These are phyloP conservation scores for Parelbella ahira DNA, from an alignment of 2,888 invertebrate genomes.

Conservation along the genomic window DNA sequence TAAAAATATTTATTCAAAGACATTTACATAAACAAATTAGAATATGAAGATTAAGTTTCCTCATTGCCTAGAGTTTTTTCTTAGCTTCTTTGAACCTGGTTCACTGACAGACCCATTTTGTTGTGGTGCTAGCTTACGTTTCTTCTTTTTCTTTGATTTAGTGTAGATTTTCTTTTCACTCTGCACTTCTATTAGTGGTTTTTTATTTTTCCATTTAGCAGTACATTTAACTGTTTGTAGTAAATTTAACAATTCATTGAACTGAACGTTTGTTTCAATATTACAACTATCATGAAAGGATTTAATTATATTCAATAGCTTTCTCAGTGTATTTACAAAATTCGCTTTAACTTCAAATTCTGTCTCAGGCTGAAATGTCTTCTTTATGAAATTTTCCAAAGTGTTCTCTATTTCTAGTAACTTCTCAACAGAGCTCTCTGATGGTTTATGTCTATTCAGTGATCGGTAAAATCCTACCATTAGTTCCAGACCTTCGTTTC, in stretches of 20 bases:
- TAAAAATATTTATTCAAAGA: no score
- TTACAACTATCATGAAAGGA: conserved; percentile 62
- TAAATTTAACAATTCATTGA: conserved; percentile 40
- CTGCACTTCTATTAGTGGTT: conserved; percentile 28
- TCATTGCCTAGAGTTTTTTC: conserved; percentile 34
- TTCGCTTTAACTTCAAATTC: conserved; percentile 77
- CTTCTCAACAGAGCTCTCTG: conserved; percentile 47
- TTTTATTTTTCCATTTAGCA: conserved; percentile 39
- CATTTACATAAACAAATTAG: no score
- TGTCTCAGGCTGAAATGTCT: conserved; percentile 55
- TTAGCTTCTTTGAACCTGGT: conserved; percentile 47
- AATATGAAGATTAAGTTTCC: conserved; percentile 3
- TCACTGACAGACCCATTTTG: conserved; percentile 44
- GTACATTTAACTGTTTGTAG: conserved; percentile 44
- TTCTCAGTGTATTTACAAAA: conserved; percentile 77
- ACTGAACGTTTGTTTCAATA: conserved; percentile 52
- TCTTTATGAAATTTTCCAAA: conserved; percentile 62
- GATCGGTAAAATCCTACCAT: conserved; percentile 83
- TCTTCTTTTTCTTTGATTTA: conserved; percentile 48
- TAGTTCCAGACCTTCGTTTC: conserved; percentile 84
- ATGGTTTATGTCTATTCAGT: conserved; percentile 68
- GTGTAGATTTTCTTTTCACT: conserved; percentile 30
- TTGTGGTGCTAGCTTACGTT: conserved; percentile 47
- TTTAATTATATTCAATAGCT: conserved; percentile 75
- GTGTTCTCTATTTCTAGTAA: conserved; percentile 65